These are phyloP conservation scores for Microctonus hyperodae DNA, from an alignment of 2,888 invertebrate species.

Conservation along the genomic window DNA sequence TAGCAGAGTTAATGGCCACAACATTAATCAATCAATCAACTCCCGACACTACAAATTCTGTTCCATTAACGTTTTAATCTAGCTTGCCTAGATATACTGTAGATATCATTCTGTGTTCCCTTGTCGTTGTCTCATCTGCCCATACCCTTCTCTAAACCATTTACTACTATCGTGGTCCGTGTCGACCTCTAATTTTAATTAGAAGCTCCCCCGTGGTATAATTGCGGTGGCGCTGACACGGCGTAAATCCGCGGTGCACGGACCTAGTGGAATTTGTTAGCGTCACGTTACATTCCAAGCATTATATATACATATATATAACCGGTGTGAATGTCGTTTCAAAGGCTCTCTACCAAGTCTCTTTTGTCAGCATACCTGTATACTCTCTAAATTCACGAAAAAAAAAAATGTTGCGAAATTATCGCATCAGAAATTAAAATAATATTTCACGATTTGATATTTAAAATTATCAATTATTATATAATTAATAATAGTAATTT, in stretches of 20 bases:
- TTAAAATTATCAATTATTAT: no score
- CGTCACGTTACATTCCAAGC: slow-evolving; percentile 15
- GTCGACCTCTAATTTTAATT: slow-evolving; percentile 42
- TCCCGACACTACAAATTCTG: slow-evolving; percentile 37
- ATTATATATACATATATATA: not conserved
- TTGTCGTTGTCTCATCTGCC: slow-evolving; percentile 23
- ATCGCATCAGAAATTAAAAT: no score
- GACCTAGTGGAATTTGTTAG: slow-evolving; percentile 17
- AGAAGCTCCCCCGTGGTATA: slow-evolving; percentile 39
- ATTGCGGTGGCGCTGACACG: slow-evolving; percentile 41
- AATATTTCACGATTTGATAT: no score
- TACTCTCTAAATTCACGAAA: not conserved
- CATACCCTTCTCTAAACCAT: slow-evolving; percentile 6
- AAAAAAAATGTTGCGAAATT: not conserved
- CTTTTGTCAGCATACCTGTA: not conserved
- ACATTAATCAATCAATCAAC: slow-evolving; percentile 44
- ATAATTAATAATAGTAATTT: no score
- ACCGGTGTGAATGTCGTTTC: not conserved
- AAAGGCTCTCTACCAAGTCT: not conserved
- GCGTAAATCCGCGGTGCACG: slow-evolving; percentile 27
- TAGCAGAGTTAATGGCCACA: no score
- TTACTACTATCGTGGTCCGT: slow-evolving; percentile 24
- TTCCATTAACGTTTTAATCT: slow-evolving; percentile 41
- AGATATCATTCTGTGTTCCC: slow-evolving; percentile 3
- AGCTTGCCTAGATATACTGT: slow-evolving; percentile 27